These are phyloP conservation scores for Oligia latruncula DNA, from an alignment of 2,888 invertebrate species.

Conservation along the genomic window DNA sequence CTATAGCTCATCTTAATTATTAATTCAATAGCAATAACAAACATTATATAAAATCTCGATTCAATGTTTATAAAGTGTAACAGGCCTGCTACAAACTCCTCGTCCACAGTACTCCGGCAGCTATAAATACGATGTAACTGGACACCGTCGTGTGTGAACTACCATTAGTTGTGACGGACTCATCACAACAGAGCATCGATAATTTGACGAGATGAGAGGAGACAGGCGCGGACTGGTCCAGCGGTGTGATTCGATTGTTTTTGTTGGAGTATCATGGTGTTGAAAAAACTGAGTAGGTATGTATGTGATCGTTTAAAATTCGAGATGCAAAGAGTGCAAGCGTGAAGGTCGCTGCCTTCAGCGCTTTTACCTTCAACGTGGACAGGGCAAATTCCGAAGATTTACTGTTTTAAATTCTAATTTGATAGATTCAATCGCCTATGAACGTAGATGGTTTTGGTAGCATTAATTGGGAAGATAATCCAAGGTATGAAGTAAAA, in stretches of 20 bases:
- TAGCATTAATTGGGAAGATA: background rate
- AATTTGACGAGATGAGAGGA: slow-evolving; percentile 77
- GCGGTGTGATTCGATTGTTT: slow-evolving; percentile 65
- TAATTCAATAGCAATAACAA: background rate
- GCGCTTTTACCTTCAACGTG: background rate
- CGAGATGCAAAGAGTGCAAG: background rate
- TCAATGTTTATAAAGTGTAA: background rate
- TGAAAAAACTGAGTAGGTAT: background rate
- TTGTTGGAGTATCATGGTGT: slow-evolving; percentile 34
- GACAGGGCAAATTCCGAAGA: background rate
- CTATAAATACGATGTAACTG: slow-evolving; percentile 74
- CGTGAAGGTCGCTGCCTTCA: background rate
- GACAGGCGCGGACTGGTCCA: slow-evolving; percentile 70
- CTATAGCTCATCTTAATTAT: background rate
- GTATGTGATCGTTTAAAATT: background rate
- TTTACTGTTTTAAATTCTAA: background rate
- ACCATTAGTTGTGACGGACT: slow-evolving; percentile 81
- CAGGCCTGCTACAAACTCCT: slow-evolving; percentile 27
- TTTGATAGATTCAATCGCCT: background rate
- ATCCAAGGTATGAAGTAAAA: background rate
- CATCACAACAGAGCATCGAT: slow-evolving; percentile 80
- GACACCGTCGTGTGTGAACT: slow-evolving; percentile 79
- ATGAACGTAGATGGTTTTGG: background rate
- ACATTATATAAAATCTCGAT: background rate
- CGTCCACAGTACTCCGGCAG: slow-evolving; percentile 31